Percentiles rank a stretch among this genome's conserved stretches.
phyloP scores from a whole-genome alignment of 2,888 invertebrate species.

The Argyresthia goedartella region DNA sequence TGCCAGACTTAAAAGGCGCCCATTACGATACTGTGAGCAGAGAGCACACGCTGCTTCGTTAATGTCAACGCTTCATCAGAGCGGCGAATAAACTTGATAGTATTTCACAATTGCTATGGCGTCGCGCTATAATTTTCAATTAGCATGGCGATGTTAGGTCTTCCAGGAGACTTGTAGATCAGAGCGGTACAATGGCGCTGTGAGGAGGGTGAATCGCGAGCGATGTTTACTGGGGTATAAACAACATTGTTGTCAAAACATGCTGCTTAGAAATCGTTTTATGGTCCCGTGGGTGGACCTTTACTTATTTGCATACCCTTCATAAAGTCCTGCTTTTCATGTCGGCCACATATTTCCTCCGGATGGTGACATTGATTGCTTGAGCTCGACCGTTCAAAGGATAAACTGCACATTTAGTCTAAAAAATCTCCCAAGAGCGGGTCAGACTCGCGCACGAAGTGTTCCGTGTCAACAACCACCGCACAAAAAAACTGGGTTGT shows the following conservation, averaged over 20 bases:
- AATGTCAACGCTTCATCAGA: neutral
- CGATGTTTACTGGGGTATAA: constrained; percentile 27
- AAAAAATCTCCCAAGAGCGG: too few relatives aligned
- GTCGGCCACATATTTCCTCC: neutral
- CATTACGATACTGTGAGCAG: neutral
- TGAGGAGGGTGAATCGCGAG: constrained; percentile 23
- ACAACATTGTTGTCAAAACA: constrained; percentile 34
- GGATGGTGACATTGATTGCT: neutral
- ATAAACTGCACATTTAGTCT: too few relatives aligned
- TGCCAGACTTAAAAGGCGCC: neutral
- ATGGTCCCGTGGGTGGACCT: constrained; percentile 21
- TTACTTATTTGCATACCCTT: constrained; percentile 24
- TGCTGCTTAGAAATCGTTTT: constrained; percentile 17
- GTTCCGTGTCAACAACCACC: too few relatives aligned
- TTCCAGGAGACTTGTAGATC: constrained; percentile 3
- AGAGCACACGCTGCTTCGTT: neutral
- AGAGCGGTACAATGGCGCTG: neutral
- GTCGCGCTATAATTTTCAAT: constrained; percentile 48
- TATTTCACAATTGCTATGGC: neutral
- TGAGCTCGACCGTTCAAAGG: too few relatives aligned
- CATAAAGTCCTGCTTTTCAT: constrained; percentile 19
- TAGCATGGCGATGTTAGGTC: constrained; percentile 25
- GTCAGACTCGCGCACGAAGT: too few relatives aligned
- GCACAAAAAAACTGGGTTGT: too few relatives aligned
- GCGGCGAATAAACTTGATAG: neutral